Conservation (phyloP, 1,140 invertebrate genomes). For the Leucophenga varia region DNA sequence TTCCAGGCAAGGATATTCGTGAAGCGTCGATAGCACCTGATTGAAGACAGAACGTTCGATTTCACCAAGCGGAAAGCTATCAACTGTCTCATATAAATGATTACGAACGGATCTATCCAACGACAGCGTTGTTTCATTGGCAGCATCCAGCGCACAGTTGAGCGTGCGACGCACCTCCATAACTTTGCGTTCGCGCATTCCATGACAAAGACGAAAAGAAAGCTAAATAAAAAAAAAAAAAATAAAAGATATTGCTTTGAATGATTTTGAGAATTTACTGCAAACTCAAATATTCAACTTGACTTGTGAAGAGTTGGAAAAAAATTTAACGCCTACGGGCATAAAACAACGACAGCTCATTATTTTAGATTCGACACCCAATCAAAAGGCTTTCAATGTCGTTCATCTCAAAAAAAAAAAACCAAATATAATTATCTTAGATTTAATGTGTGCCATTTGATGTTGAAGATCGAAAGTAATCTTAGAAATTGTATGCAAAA, state of each 20-base stretch:
- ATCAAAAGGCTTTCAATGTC: constrained; percentile 18
- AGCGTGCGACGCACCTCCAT: constrained; percentile 61
- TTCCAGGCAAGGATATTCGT: constrained; percentile 65
- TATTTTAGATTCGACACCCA: not conserved
- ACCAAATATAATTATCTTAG: not conserved
- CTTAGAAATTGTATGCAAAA: constrained; percentile 5
- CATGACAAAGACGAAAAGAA: constrained; percentile 66
- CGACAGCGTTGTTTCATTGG: constrained; percentile 44
- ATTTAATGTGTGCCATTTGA: not conserved
- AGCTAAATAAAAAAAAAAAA: constrained; percentile 54
- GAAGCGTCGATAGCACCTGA: constrained; percentile 62
- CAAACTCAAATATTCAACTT: too few species aligned
- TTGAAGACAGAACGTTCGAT: constrained; percentile 65
- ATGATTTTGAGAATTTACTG: too few species aligned
- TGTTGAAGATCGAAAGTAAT: constrained; percentile 37
- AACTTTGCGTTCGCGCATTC: constrained; percentile 63
- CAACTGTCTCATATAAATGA: constrained; percentile 59
- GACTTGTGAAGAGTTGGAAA: too few species aligned
- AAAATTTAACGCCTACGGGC: too few species aligned
- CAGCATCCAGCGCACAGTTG: constrained; percentile 57
- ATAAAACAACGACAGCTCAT: too few species aligned
- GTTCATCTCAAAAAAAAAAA: constrained; percentile 36
- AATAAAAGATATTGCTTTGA: constrained; percentile 2
- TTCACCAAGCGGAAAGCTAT: constrained; percentile 63
- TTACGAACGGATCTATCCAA: constrained; percentile 58